phyloP scores from a whole-genome alignment of 1,140 invertebrate genomes.

The Matsumurasca onukii region DNA sequence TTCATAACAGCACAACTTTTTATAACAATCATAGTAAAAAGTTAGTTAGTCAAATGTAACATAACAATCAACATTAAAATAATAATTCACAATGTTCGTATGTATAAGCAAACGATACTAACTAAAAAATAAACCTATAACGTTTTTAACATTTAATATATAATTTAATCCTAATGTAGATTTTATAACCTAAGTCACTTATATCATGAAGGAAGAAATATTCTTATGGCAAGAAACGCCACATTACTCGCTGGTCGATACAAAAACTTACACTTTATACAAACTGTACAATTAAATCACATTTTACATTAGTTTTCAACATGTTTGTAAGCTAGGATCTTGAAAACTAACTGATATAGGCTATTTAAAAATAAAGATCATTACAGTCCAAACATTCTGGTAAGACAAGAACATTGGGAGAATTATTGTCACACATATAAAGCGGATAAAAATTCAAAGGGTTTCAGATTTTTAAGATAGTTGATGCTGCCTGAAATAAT shows the following conservation, averaged over 20 bases:
- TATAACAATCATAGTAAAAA: constrained; percentile 19
- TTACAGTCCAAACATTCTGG: neutral
- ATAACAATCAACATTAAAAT: constrained; percentile 31
- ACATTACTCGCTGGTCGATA: neutral
- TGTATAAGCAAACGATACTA: constrained; percentile 2
- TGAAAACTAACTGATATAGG: neutral
- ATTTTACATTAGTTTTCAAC: constrained; percentile 8
- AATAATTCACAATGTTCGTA: constrained; percentile 12
- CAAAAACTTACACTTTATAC: constrained; percentile 29
- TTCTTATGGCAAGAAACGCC: constrained; percentile 21
- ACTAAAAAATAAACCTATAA: constrained; percentile 27
- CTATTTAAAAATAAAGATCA: no score
- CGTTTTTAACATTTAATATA: constrained; percentile 27
- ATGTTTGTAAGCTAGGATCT: constrained; percentile 8
- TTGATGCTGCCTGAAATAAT: no score
- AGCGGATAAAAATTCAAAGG: no score
- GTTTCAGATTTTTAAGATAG: no score
- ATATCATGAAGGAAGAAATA: constrained; percentile 5
- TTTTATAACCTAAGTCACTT: neutral
- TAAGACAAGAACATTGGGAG: no score
- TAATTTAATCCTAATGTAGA: constrained; percentile 27
- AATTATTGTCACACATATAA: no score
- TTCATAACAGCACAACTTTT: constrained; percentile 18
- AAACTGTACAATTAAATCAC: constrained; percentile 22
- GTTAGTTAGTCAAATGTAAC: constrained; percentile 29